These are phyloP conservation scores for Nemurella pictetii DNA, from an alignment of 2,888 invertebrate genomes.

Conservation along the genomic window DNA sequence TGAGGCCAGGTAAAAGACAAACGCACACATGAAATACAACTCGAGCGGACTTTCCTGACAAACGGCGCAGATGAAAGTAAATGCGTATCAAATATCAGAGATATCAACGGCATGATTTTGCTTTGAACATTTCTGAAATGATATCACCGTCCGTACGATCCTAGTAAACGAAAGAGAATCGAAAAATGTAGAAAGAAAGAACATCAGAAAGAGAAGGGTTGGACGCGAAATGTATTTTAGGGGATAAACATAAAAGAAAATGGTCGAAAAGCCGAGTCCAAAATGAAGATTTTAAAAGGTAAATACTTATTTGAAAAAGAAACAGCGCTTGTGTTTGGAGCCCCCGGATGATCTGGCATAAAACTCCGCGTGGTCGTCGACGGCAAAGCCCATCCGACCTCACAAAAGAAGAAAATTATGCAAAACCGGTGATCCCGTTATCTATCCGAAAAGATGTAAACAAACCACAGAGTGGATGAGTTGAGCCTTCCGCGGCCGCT, in stretches of 20 bases:
- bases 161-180: neutral
- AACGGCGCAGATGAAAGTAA: neutral
- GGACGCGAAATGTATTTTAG: neutral
- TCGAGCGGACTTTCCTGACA: neutral
- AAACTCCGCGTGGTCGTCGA: no score
- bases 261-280: neutral
- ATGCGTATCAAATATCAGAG: neutral
- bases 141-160: neutral
- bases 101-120: neutral
- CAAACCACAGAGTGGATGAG: neutral
- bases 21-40: no score
- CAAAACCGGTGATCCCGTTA: neutral
- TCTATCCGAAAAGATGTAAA: neutral
- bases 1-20: no score
- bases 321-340: no score
- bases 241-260: neutral
- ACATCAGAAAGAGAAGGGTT: neutral
- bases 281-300: neutral
- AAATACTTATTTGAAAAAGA: neutral
- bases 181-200: neutral
- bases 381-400: no score
- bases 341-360: no score
- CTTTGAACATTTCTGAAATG: neutral
- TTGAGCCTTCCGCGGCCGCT: neutral
- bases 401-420: neutral